Percentiles rank a stretch among this genome's conserved stretches.
Conservation (phyloP, 2,113 vertebrate genomes). For the Synodontis membranacea region DNA sequence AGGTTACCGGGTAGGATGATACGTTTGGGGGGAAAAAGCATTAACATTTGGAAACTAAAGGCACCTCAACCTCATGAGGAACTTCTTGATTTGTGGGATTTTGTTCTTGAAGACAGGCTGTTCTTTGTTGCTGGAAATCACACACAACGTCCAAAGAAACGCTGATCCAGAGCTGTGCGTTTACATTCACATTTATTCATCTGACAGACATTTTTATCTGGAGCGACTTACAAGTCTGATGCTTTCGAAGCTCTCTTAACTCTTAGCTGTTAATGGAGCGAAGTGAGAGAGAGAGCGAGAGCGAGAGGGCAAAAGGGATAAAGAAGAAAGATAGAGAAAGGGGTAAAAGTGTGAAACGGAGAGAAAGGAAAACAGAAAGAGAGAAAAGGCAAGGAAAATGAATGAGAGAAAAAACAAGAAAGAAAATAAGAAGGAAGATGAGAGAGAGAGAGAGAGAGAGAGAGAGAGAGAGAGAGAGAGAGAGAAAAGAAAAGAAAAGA, state of each 20-base stretch:
- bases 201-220: not conserved
- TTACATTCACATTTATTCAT: not conserved
- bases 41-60: slow-evolving; percentile 7
- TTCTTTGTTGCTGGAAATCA: slow-evolving; percentile 11
- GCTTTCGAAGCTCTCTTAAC: not conserved
- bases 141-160: not conserved
- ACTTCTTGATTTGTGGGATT: not conserved
- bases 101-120: not conserved
- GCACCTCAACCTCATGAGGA: not conserved
- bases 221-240: not conserved
- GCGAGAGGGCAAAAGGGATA: not conserved
- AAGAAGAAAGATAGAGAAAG: not conserved
- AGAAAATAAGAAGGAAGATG: not conserved
- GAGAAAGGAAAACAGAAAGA: not conserved
- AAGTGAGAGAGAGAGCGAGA: not conserved
- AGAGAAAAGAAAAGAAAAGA: not conserved
- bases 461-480: not conserved
- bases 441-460: not conserved
- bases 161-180: not conserved
- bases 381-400: not conserved
- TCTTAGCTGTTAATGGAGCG: not conserved
- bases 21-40: not conserved
- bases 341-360: not conserved
- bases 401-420: too few relatives aligned
- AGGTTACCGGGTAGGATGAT: slow-evolving; percentile 29